Base-by-base conservation (phyloP, 1,140 invertebrate species). In the Oncopeltus fasciatus region DNA sequence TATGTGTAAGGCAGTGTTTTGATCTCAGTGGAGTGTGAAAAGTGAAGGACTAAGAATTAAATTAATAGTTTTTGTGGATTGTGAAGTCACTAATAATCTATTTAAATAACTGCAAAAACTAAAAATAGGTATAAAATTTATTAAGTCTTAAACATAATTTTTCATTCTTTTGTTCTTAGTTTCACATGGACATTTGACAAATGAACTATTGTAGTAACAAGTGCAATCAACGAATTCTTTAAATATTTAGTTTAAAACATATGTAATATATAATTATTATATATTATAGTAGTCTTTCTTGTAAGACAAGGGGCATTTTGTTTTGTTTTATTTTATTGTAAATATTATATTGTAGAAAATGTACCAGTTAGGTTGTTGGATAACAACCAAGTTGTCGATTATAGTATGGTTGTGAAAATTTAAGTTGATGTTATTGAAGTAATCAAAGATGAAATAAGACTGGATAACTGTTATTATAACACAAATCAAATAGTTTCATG, bases 371-470 rank as follows among this genome's bases (percentile, higher is more conserved):
- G 62, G 62, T 63, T 63, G 62, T 63, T 57, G 47, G 29, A 53
- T 33, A 60, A 59, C 59, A 64, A 64, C 60, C 53, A 59, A 63
- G 51, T 64, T 61, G 27, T 61, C 53, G 33, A 38, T 51, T 59
- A 59, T 61, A 57, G 60, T 46, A 65, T 24, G 64, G 64, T 65
- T 65, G 64, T 65, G 49, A 61, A 57, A 65, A 56, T 60, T 64
- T 64, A 64, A 60, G 63, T 64, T 61, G 63, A 64, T 62, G 59
- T 65, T 65, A 49, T 65, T 65, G 60, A 59, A 65, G 56, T 65
- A 65, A 65, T 65, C 59, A 61, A 64, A 64, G 60, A 61, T 64
- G 43, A 64, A 65, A 65, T 65, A 65, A 65, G 64, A 65, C 64
- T 65, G 64, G 60, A 62, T 65, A 61, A 65, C 60, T 65, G 60